These are phyloP conservation scores for Gambusia yucatana DNA, from an alignment of 2,797 vertebrate genomes.

Conservation along the genomic window DNA sequence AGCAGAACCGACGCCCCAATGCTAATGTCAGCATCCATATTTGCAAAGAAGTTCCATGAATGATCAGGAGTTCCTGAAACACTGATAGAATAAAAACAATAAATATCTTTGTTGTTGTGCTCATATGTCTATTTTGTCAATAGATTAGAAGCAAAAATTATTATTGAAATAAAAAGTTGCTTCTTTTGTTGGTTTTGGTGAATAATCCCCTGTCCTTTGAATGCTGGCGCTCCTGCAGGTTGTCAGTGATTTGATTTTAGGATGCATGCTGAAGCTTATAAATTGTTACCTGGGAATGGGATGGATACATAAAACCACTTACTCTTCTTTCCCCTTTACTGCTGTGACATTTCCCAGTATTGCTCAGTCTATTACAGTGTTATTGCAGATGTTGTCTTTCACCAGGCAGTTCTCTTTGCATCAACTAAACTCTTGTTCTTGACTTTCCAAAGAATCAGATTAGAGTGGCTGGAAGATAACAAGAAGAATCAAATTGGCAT, in stretches of 20 bases:
- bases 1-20: too few relatives aligned
- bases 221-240: neutral
- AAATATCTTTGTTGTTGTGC: too few relatives aligned
- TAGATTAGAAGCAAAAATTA: too few relatives aligned
- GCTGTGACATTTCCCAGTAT: conserved; percentile 18
- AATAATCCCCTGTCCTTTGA: neutral
- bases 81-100: too few relatives aligned
- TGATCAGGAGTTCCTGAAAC: too few relatives aligned
- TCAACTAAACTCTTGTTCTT: conserved; percentile 38
- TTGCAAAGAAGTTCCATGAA: too few relatives aligned
- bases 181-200: too few relatives aligned
- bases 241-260: neutral
- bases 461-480: conserved; percentile 53
- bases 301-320: neutral
- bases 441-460: conserved; percentile 67
- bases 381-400: conserved; percentile 23
- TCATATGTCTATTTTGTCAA: too few relatives aligned
- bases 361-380: neutral
- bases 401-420: conserved; percentile 34
- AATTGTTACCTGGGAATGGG: neutral
- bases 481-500: conserved; percentile 58
- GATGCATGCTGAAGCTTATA: neutral
- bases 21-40: too few relatives aligned
- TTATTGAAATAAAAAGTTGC: too few relatives aligned
- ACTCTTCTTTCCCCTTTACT: conserved; percentile 5